A percentile compares a stretch with the other conserved stretches of the same genome.
phyloP scores from a whole-genome alignment of 37 sponge, comb jelly and placozoan genomes.

The Spongilla lacustris region DNA sequence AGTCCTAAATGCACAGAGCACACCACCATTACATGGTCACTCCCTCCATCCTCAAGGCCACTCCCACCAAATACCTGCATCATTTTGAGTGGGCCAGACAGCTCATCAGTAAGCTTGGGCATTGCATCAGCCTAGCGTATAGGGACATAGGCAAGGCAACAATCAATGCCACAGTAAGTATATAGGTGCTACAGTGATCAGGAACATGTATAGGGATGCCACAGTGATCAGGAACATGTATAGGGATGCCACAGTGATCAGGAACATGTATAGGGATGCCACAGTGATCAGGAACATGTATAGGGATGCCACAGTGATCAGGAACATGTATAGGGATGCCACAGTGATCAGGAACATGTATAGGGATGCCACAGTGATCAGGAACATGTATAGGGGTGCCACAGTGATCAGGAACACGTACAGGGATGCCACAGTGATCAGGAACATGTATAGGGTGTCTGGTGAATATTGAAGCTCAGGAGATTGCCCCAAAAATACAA shows the following conservation, averaged over 20 bases:
- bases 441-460: too few relatives aligned
- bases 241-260: not conserved
- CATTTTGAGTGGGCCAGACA: slow-evolving; percentile 86
- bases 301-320: not conserved
- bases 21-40: not conserved
- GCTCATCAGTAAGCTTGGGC: slow-evolving; percentile 79
- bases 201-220: too few relatives aligned
- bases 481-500: too few relatives aligned
- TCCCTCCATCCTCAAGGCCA: not conserved
- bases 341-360: not conserved
- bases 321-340: not conserved
- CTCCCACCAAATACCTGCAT: slow-evolving; percentile 63
- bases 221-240: too few relatives aligned
- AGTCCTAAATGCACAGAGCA: slow-evolving; percentile 54
- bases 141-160: not conserved
- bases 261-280: not conserved
- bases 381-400: too few relatives aligned
- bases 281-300: not conserved
- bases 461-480: too few relatives aligned
- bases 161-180: not conserved
- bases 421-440: too few relatives aligned
- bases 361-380: too few relatives aligned
- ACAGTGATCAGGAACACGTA: too few relatives aligned
- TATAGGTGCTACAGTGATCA: too few relatives aligned
- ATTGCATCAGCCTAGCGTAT: slow-evolving; percentile 58